Evolutionary conservation across 2,797 vertebrate genomes (phyloP), one percentile per base, ranked within the genome.

Genomic region (Paramormyrops hopkinsi): DNA sequence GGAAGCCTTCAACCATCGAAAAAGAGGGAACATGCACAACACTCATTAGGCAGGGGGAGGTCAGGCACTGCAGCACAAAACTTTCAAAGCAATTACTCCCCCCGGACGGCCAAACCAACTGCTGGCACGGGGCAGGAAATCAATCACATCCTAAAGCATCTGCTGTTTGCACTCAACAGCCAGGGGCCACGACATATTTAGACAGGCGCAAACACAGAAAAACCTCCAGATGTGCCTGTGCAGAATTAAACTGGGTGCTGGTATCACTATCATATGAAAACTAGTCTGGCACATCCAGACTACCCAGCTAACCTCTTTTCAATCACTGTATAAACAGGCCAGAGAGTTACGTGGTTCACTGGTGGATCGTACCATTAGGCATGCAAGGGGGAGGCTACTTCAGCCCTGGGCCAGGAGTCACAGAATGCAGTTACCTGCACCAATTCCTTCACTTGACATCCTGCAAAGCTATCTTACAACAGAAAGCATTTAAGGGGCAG

Each of bases 61-160:
- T 25, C 46, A 50, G 17, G 2, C 4, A 14, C 4, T 29, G 83
- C 48, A 4, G 50, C 46, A 9, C 22, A 53, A 14, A 86, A 33
- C 19, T 2, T 53, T 86, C 46, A 53, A 86, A 86, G 46, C 22
- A 53, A 54, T 53, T 33, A 54, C 84, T 37, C 19, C 50, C 51
- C 51, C 84, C 22, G 2, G 82, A 48, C 37, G 22, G 46, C 82
- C 48, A 85, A 50, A 29, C n/a, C 12, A 51, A 84, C 79, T 50
- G 84, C 48, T 86, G 50, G 46, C 48, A 51, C 2, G 17, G 48
- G 22, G 84, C 48, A 54, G 48, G 22, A 29, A 86, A 86, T 86
- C 48, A 86, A 86, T 86, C 84, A 54, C 50, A 37, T 86, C 48
- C 51, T 86, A 53, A 86, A 86, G 50, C n/a, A 51, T 51, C 84